A percentile compares a stretch with the other conserved stretches of the same genome.
Conservation (phyloP, 2,113 vertebrate genomes). For the Procapra przewalskii region DNA sequence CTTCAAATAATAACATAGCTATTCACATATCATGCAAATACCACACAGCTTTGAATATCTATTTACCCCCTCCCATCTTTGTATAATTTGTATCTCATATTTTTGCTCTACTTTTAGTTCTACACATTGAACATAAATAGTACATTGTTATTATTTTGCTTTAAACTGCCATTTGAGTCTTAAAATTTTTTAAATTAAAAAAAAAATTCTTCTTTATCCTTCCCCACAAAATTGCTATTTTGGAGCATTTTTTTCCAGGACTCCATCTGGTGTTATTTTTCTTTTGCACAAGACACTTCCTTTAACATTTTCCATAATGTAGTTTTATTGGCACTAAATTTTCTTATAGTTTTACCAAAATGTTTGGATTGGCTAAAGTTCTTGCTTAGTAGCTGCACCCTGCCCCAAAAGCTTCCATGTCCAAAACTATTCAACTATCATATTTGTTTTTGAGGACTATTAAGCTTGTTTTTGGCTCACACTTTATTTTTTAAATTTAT, state of each 20-base stretch:
- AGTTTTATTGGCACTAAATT: not conserved
- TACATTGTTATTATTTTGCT: not conserved
- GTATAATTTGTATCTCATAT: not conserved
- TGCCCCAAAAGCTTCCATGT: not conserved
- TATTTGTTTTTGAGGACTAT: not conserved
- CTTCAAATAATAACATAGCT: not conserved
- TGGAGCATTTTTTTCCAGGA: not conserved
- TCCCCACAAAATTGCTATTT: not conserved
- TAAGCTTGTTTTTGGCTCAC: not conserved
- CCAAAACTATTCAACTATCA: not conserved
- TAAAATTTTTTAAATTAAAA: not conserved
- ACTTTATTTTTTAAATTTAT: not conserved
- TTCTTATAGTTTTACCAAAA: not conserved
- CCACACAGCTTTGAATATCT: not conserved
- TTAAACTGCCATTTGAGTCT: not conserved
- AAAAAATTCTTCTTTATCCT: not conserved
- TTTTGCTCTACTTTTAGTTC: not conserved
- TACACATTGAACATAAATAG: not conserved
- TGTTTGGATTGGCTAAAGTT: not conserved
- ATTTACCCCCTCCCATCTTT: not conserved
- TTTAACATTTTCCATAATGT: conserved; percentile 43
- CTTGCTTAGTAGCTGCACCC: not conserved
- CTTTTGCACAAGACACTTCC: conserved; percentile 16
- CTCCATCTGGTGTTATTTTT: conserved; percentile 54
- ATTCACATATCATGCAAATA: not conserved